Percentiles rank a stretch among this genome's conserved stretches.
Conservation (phyloP, 2,888 invertebrate genomes). For the Ophraella communa region DNA sequence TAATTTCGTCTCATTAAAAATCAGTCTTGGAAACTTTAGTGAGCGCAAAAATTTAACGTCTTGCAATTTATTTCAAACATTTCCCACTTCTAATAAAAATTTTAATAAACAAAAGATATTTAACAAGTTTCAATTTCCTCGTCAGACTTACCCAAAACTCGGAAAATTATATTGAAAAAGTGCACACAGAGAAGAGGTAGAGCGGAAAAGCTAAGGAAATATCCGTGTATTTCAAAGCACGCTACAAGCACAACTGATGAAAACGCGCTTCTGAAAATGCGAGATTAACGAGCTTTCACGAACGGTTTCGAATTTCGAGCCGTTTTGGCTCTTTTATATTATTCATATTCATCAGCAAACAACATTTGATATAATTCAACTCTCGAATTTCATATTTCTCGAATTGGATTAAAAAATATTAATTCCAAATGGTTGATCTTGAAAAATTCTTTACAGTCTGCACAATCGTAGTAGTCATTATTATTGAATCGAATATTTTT, state of each 20-base stretch:
- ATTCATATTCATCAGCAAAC: no score
- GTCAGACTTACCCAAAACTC: conserved; percentile 23
- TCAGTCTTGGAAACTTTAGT: no score
- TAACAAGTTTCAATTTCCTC: not conserved
- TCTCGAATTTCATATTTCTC: not conserved
- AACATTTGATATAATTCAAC: not conserved
- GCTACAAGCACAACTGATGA: conserved; percentile 53
- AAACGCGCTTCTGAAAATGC: conserved; percentile 46
- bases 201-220: conserved; percentile 38
- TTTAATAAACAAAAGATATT: not conserved
- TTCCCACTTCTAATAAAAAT: no score
- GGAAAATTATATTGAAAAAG: conserved; percentile 10
- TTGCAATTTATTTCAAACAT: no score
- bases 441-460: no score
- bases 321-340: conserved; percentile 28
- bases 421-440: not conserved
- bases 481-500: no score
- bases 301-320: conserved; percentile 28
- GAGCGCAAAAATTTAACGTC: no score
- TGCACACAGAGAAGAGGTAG: conserved; percentile 34
- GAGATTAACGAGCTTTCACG: conserved; percentile 41
- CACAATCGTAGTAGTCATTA: no score
- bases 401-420: no score
- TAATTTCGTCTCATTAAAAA: no score
- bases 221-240: conserved; percentile 45